Conservation (phyloP, 1,140 invertebrate genomes). For the Theocolax elegans region DNA sequence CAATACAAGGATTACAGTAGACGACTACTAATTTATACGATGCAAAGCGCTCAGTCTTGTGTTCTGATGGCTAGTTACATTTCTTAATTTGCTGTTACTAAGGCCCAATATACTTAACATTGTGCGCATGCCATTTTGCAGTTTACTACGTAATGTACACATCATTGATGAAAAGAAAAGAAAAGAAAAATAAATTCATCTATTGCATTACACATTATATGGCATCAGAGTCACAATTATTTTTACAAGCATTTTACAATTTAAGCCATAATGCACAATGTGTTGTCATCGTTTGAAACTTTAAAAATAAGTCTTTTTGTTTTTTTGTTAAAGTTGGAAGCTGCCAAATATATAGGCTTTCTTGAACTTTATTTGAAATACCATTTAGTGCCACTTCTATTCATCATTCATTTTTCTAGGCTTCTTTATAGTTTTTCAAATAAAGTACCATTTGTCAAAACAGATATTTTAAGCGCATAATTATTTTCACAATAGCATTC, state of each 20-base stretch:
- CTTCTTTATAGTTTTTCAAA: conserved; percentile 2
- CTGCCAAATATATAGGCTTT: conserved; percentile 14
- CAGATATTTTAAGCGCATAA: conserved; percentile 14
- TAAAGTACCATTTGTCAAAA: neutral
- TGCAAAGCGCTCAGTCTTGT: conserved; percentile 59
- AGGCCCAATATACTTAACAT: conserved; percentile 9
- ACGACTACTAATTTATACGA: conserved; percentile 44
- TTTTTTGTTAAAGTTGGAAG: conserved; percentile 25
- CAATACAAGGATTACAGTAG: too few species aligned
- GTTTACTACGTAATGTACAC: neutral
- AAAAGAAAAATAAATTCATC: neutral
- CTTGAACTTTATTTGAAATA: neutral
- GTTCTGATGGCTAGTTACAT: conserved; percentile 36
- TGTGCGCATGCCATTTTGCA: neutral
- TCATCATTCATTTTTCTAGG: conserved; percentile 1
- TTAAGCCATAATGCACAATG: conserved; percentile 8
- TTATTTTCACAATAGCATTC: neutral
- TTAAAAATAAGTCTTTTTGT: conserved; percentile 26
- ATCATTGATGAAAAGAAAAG: too few species aligned
- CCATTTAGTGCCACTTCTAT: conserved; percentile 3
- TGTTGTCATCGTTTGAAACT: conserved; percentile 4
- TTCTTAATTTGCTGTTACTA: conserved; percentile 26
- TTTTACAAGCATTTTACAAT: neutral
- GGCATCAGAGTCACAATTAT: conserved; percentile 9
- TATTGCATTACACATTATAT: conserved; percentile 19